Evolutionary conservation across 2,888 invertebrate genomes (phyloP).

Genomic region (Diaperis boleti): DNA sequence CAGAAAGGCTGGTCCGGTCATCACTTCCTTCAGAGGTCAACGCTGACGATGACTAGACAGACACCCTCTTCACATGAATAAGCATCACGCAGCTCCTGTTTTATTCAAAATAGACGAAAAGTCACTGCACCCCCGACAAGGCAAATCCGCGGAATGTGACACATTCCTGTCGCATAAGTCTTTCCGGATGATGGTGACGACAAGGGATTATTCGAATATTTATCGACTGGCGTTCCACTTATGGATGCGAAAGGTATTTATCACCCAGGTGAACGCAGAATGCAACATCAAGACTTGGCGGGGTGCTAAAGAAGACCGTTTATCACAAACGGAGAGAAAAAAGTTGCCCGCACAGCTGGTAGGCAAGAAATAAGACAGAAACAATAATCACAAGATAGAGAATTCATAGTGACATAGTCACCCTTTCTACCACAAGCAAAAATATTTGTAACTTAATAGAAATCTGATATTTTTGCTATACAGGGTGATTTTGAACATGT

Average conservation of each 20-base stretch:
- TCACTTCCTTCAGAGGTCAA: conserved; percentile 51
- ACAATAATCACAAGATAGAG: no score
- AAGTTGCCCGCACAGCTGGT: neutral
- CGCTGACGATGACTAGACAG: conserved; percentile 42
- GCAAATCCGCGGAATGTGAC: conserved; percentile 47
- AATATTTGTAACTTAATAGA: no score
- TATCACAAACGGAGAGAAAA: conserved; percentile 25
- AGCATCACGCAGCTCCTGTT: conserved; percentile 39
- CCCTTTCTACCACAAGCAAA: no score
- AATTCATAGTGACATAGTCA: no score
- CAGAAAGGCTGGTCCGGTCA: conserved; percentile 51
- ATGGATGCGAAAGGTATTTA: conserved; percentile 37
- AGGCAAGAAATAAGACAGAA: neutral
- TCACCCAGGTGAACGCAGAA: conserved; percentile 36
- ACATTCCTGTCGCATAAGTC: conserved; percentile 52
- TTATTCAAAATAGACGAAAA: conserved; percentile 22
- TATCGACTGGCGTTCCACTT: conserved; percentile 42
- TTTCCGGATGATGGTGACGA: conserved; percentile 47
- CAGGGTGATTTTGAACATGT: no score
- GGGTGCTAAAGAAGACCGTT: conserved; percentile 28
- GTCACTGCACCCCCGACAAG: conserved; percentile 17
- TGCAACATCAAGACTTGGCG: conserved; percentile 23
- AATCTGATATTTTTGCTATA: no score
- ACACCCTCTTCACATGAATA: conserved; percentile 28
- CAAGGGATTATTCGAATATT: conserved; percentile 51